These are phyloP conservation scores for Vulpes lagopus DNA, from an alignment of 2,113 vertebrate species.

Conservation along the genomic window DNA sequence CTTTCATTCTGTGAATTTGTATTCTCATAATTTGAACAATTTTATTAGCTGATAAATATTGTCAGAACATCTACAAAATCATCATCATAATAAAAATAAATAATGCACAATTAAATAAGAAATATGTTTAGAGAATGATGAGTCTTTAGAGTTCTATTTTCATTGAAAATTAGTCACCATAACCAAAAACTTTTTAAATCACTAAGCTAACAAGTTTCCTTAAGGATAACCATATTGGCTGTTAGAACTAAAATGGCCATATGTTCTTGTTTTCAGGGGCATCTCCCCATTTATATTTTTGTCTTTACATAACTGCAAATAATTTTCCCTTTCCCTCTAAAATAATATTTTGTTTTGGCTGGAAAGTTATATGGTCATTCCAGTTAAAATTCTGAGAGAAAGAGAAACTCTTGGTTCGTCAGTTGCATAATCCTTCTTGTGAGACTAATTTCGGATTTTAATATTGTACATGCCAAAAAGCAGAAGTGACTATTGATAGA, in stretches of 20 bases:
- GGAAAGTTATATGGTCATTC: not conserved
- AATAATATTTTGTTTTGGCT: not conserved
- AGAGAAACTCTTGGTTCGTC: not conserved
- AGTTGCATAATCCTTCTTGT: not conserved
- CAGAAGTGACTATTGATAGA: not conserved
- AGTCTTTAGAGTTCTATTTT: not conserved
- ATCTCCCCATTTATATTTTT: constrained; percentile 36
- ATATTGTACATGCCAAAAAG: not conserved
- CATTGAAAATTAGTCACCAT: not conserved
- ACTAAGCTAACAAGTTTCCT: not conserved
- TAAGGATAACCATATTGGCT: not conserved
- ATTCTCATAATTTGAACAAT: not conserved
- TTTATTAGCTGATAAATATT: not conserved
- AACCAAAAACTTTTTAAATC: not conserved
- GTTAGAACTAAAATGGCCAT: constrained; percentile 2
- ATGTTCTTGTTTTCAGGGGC: not conserved
- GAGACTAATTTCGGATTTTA: constrained; percentile 7
- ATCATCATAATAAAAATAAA: not conserved
- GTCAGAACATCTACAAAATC: not conserved
- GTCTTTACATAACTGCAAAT: not conserved
- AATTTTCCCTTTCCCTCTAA: not conserved
- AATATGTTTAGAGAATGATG: not conserved
- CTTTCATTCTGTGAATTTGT: not conserved
- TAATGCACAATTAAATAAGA: not conserved
- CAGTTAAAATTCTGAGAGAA: not conserved